phyloP scores from a whole-genome alignment of 2,888 invertebrate genomes.

The Sinentomon sp. region DNA sequence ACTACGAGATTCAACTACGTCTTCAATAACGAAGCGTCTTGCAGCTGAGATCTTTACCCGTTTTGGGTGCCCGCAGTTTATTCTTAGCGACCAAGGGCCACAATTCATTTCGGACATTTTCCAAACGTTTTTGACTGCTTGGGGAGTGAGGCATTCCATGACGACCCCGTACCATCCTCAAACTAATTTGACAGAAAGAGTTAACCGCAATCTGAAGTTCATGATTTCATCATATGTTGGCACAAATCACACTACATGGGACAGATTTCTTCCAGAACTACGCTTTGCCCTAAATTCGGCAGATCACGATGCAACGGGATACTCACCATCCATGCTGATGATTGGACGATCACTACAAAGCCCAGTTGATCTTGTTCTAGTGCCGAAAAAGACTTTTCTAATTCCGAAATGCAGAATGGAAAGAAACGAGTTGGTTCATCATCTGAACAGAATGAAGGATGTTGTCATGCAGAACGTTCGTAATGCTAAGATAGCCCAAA shows the following conservation, averaged over 20 bases:
- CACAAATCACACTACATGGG: constrained; percentile 9
- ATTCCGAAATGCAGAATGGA: no score
- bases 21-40: constrained; percentile 6
- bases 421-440: no score
- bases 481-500: constrained; percentile 5
- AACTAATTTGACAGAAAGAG: constrained; percentile 11
- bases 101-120: constrained; percentile 10
- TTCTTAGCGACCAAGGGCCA: constrained; percentile 11
- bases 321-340: constrained; percentile 9
- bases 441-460: constrained; percentile 3
- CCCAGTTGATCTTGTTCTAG: constrained; percentile 9
- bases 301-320: constrained; percentile 10
- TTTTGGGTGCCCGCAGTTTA: constrained; percentile 10
- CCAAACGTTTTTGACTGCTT: constrained; percentile 4
- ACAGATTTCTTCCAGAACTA: constrained; percentile 6
- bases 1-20: constrained; percentile 9
- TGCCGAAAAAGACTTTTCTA: constrained; percentile 5
- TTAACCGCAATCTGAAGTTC: constrained; percentile 10
- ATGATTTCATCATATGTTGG: constrained; percentile 8
- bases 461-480: constrained; percentile 3
- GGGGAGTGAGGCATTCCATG: constrained; percentile 9
- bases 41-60: constrained; percentile 10
- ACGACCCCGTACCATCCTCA: constrained; percentile 13
- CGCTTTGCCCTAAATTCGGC: constrained; percentile 10
- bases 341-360: constrained; percentile 10